phyloP scores from a whole-genome alignment of 2,113 vertebrate genomes.

The Microtus richardsoni region DNA sequence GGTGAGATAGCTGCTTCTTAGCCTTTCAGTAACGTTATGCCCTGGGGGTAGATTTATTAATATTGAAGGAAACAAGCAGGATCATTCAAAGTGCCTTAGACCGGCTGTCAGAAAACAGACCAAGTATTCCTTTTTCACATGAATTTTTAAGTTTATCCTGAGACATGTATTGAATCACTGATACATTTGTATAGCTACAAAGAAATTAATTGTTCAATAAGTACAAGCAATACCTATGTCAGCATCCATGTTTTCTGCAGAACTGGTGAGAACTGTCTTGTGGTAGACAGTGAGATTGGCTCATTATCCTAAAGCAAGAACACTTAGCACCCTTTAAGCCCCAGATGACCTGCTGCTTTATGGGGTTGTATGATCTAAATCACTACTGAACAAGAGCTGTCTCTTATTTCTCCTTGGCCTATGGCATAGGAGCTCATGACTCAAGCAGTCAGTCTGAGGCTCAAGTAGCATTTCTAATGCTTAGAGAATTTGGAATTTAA shows the following conservation, averaged over 20 bases:
- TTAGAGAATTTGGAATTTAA: neutral
- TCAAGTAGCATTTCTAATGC: neutral
- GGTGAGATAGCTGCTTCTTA: neutral
- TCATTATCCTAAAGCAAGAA: neutral
- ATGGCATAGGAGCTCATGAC: neutral
- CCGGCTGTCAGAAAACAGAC: neutral
- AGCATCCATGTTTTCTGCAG: neutral
- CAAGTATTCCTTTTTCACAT: neutral
- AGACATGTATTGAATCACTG: neutral
- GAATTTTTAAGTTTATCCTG: conserved; percentile 47
- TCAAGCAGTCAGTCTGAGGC: neutral
- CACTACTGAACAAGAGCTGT: neutral
- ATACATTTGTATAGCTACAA: neutral
- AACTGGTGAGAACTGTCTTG: neutral
- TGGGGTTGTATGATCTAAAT: conserved; percentile 22
- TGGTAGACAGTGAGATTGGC: neutral
- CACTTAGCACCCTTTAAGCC: neutral
- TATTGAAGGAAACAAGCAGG: neutral
- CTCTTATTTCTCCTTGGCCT: conserved; percentile 62
- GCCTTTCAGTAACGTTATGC: neutral
- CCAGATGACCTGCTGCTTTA: neutral
- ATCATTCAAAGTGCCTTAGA: neutral
- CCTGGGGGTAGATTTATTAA: neutral
- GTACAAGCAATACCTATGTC: neutral
- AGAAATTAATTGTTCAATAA: neutral